Evolutionary conservation across 2,888 invertebrate species (phyloP), one percentile per base, ranked within the genome.

Genomic region (Meteorus cinctellus): DNA sequence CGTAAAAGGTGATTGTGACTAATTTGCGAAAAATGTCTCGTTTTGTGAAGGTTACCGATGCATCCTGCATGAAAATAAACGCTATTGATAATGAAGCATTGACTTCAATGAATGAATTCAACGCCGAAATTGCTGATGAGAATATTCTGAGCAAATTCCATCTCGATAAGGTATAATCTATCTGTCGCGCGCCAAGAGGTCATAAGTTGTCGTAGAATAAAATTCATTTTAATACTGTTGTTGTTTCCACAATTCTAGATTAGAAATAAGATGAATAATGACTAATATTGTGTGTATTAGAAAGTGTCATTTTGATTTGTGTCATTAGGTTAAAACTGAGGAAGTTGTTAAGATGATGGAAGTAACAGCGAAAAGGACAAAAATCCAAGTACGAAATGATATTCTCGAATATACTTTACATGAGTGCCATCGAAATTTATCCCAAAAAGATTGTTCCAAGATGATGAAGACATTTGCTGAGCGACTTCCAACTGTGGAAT

Each of bases 391-490:
- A 67, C 77, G 79, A 27, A 71, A 74, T 72, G 75, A 74, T 41
- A 62, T 62, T 34, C 31, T 66, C 1, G 79, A 81, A 76, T 73
- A 81, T 55, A 73, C 77, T 6, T 36, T 76, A 1, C 76, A 72
- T 62, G 68, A 82, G 77, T 80, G 82, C 68, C 36, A 75, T 29
- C 63, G 86, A 29, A 77, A 78, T 59, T 67, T 80, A 4, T 78
- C 83, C 0, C 79, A 81, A 65, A 65, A 69, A 14, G 77, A 78
- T 14, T 83, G 83, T 67, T 79, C 82, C 31, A 75, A 79, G 14
- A 82, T 82, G 80, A 85, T 87, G 83, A 83, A 78, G 76, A 77
- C 83, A 41, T 84, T 77, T 59, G 86, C 86, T 1, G 77, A 84
- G 51, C 76, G 71, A 34, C 72, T 84, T 27, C 85, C 86, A 27